These are phyloP conservation scores for Ptychadena robeensis DNA, from an alignment of 2,797 vertebrate species.

Conservation along the genomic window DNA sequence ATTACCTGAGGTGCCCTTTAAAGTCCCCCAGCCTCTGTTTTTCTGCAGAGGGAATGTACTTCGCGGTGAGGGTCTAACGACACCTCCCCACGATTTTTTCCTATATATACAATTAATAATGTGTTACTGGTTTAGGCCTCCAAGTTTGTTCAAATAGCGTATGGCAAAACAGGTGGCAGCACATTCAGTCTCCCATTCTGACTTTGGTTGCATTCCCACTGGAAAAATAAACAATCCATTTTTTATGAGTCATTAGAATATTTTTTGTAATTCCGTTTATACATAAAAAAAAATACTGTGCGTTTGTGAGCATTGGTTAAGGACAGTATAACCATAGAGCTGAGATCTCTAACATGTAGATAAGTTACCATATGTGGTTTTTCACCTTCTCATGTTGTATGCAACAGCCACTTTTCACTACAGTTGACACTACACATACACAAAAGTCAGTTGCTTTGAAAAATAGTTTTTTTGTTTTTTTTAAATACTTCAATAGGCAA, in stretches of 20 bases:
- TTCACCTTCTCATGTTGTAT: not conserved
- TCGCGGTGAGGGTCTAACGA: no score
- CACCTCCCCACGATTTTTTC: no score
- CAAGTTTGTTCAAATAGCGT: conserved; percentile 6
- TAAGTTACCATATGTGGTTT: not conserved
- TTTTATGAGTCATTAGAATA: not conserved
- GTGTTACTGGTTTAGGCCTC: conserved; percentile 6
- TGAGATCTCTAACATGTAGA: not conserved
- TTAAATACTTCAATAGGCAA: no score
- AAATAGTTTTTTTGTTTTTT: no score
- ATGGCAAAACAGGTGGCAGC: conserved; percentile 10
- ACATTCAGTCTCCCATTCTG: not conserved
- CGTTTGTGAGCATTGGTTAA: not conserved
- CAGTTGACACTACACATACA: no score
- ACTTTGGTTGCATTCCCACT: not conserved
- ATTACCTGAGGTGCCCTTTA: no score
- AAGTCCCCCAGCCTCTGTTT: no score
- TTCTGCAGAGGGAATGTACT: no score
- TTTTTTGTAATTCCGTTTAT: no score
- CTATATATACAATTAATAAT: not conserved
- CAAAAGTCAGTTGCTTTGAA: no score
- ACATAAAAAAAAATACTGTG: not conserved
- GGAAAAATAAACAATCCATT: not conserved
- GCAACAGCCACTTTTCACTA: not conserved
- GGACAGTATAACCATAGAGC: not conserved